Evolutionary conservation across 2,888 invertebrate genomes (phyloP).

Genomic region (Piscicola geometra): DNA sequence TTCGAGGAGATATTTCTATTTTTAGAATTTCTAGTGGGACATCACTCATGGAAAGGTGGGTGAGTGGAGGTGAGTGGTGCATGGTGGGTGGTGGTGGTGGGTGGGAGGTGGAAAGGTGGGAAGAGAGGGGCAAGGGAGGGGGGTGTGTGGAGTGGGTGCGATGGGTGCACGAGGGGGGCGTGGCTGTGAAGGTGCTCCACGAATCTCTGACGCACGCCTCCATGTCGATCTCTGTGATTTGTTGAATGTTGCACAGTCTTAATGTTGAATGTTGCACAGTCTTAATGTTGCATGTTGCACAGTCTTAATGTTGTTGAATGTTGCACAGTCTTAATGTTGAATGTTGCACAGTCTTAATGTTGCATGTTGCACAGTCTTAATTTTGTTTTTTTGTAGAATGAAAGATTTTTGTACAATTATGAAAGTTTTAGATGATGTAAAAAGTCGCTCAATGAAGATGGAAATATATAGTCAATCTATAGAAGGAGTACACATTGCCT

Average conservation of each 20-base stretch:
- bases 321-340: too few species aligned
- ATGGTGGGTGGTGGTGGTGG: background rate
- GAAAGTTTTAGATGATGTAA: background rate
- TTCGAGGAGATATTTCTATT: constrained; percentile 72
- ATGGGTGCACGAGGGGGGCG: background rate
- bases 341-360: too few species aligned
- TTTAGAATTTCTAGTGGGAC: constrained; percentile 68
- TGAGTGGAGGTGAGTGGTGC: too few species aligned
- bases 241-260: too few species aligned
- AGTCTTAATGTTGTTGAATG: too few species aligned
- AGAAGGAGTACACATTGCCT: background rate
- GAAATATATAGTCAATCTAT: background rate
- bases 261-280: too few species aligned
- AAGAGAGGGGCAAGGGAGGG: background rate
- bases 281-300: too few species aligned
- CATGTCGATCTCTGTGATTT: background rate
- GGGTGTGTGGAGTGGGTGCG: background rate
- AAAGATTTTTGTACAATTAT: background rate
- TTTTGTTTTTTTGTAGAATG: background rate
- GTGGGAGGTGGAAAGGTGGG: background rate
- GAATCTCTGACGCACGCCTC: background rate
- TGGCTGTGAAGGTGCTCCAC: background rate
- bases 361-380: too few species aligned
- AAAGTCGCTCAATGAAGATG: background rate
- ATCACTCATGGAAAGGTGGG: constrained; percentile 65